These are phyloP conservation scores for Rhinella marina DNA, from an alignment of 2,797 vertebrate genomes.

Conservation along the genomic window DNA sequence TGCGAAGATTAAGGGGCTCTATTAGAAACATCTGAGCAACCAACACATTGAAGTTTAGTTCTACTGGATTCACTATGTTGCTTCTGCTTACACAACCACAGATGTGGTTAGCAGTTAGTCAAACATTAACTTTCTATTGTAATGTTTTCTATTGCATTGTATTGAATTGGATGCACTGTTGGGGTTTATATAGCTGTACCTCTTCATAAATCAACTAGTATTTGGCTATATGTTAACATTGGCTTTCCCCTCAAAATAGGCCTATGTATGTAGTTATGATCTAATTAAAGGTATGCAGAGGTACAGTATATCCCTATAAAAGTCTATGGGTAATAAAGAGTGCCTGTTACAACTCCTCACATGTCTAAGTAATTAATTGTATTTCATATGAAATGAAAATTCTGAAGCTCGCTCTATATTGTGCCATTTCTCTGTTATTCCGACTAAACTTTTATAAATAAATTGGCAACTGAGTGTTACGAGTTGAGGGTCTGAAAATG, in stretches of 20 bases:
- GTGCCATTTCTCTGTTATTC: too few species aligned
- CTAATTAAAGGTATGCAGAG: neutral
- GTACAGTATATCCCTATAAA: neutral
- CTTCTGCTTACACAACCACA: slow-evolving; percentile 1
- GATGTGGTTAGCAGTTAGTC: neutral
- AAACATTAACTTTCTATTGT: neutral
- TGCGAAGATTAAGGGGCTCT: slow-evolving; percentile 64
- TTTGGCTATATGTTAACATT: neutral
- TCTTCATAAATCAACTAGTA: neutral
- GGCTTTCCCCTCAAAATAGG: neutral
- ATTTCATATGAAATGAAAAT: too few species aligned
- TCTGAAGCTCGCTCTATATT: too few species aligned
- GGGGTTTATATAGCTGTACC: neutral
- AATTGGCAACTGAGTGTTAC: too few species aligned
- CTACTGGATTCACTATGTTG: slow-evolving; percentile 20
- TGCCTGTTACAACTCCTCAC: too few species aligned
- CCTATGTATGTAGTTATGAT: neutral
- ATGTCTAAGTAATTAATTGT: too few species aligned
- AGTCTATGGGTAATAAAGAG: neutral
- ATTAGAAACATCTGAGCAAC: slow-evolving; percentile 67
- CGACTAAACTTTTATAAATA: too few species aligned
- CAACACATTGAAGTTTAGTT: slow-evolving; percentile 20
- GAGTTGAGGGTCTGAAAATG: too few species aligned
- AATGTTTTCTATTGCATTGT: neutral
- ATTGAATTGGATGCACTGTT: neutral